These are phyloP conservation scores for Hormiphora californensis DNA, from an alignment of 37 sponge, comb jelly and placozoan genomes.

Conservation along the genomic window DNA sequence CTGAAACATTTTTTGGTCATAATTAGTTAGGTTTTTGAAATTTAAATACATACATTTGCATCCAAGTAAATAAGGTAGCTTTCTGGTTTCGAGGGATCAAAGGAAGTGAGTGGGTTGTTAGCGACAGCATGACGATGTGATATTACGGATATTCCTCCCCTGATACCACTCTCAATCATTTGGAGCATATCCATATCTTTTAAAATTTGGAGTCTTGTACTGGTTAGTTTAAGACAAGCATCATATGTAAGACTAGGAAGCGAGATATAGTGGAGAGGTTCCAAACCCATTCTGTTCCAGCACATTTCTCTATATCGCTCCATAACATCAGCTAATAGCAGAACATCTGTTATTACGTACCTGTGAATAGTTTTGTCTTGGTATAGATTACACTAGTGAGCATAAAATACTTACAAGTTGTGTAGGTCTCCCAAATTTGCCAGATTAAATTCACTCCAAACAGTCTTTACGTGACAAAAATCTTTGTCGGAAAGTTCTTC, in stretches of 20 bases:
- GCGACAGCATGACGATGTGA: constrained; percentile 37
- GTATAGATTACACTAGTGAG: neutral
- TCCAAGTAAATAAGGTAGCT: constrained; percentile 28
- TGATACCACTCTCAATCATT: constrained; percentile 40
- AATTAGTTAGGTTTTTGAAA: neutral
- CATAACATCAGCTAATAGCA: constrained; percentile 4
- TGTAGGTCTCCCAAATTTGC: neutral
- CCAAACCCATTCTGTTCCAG: constrained; percentile 49
- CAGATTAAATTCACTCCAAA: constrained; percentile 20
- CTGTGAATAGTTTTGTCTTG: neutral
- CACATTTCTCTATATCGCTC: constrained; percentile 25
- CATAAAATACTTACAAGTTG: neutral
- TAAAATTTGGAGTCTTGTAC: constrained; percentile 23
- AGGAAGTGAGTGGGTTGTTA: constrained; percentile 14
- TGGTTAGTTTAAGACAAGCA: constrained; percentile 23
- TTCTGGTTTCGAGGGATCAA: constrained; percentile 20
- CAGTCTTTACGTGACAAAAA: constrained; percentile 4
- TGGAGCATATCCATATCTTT: constrained; percentile 41
- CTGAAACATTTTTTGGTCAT: neutral
- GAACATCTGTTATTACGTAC: constrained; percentile 16
- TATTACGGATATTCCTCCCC: constrained; percentile 42
- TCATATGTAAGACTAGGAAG: constrained; percentile 25
- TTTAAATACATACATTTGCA: constrained; percentile 2
- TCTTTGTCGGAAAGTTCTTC: constrained; percentile 29
- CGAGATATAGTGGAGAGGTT: constrained; percentile 11